These are phyloP conservation scores for Stratiomys singularior DNA, from an alignment of 2,888 invertebrate species.

Conservation along the genomic window DNA sequence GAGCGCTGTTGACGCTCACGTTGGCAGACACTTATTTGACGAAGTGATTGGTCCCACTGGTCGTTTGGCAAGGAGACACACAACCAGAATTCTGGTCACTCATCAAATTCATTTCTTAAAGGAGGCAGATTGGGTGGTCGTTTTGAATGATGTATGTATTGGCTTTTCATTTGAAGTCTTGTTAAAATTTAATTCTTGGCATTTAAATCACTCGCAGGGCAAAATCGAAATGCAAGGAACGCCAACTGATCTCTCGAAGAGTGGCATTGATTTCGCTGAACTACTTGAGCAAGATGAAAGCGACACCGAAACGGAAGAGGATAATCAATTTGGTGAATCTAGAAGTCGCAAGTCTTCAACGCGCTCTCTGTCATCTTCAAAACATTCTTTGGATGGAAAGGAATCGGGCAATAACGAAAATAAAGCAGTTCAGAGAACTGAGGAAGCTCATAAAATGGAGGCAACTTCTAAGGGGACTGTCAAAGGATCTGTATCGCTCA, in stretches of 20 bases:
- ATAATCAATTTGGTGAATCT: not conserved
- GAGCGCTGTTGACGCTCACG: conserved; percentile 80
- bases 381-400: conserved; percentile 51
- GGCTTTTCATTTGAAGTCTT: not conserved
- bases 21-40: conserved; percentile 76
- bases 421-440: conserved; percentile 54
- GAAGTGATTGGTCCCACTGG: conserved; percentile 70
- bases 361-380: conserved; percentile 46
- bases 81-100: conserved; percentile 76
- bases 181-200: not conserved
- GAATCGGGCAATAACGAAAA: conserved; percentile 60
- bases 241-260: conserved; percentile 64
- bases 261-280: conserved; percentile 68
- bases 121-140: conserved; percentile 69
- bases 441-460: conserved; percentile 57
- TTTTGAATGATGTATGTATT: conserved; percentile 70
- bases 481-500: conserved; percentile 63
- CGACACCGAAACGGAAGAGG: conserved; percentile 52
- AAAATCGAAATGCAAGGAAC: conserved; percentile 66
- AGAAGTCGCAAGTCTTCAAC: conserved; percentile 48
- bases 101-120: conserved; percentile 79
- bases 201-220: conserved; percentile 60
- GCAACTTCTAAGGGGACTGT: conserved; percentile 65
- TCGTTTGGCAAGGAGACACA: conserved; percentile 66
- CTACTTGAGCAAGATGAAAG: conserved; percentile 65